A percentile compares a stretch with the other conserved stretches of the same genome.
phyloP scores from a whole-genome alignment of 2,888 invertebrate genomes.

The Drosophila gaucha region DNA sequence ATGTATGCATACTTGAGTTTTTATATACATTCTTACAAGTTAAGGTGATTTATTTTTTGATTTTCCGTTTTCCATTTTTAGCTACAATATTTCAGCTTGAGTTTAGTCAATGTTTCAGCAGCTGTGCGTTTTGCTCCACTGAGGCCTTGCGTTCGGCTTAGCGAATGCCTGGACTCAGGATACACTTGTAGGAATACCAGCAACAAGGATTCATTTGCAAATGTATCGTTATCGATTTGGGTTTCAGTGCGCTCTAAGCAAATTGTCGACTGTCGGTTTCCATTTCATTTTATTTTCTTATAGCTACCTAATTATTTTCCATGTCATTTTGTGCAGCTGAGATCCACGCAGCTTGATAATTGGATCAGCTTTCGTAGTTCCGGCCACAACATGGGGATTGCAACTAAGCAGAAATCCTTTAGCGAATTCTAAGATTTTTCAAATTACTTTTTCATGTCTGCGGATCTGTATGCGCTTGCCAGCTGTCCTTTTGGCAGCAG shows the following conservation, averaged over 20 bases:
- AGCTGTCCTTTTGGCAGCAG: conserved; percentile 34
- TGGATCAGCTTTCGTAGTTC: conserved; percentile 1
- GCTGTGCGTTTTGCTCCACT: too few species aligned
- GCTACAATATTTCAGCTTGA: too few species aligned
- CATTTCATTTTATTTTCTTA: not conserved
- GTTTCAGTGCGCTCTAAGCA: conserved; percentile 49
- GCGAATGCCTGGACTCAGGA: too few species aligned
- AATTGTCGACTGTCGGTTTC: conserved; percentile 33
- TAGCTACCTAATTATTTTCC: conserved; percentile 25
- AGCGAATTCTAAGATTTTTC: conserved; percentile 32
- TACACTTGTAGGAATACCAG: not conserved
- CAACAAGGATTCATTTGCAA: conserved; percentile 31
- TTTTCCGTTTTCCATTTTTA: too few species aligned
- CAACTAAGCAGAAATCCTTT: conserved; percentile 43
- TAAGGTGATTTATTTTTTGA: too few species aligned
- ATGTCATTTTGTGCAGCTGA: conserved; percentile 7
- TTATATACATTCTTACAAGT: too few species aligned
- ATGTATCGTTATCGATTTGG: conserved; percentile 60
- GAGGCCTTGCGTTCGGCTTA: too few species aligned
- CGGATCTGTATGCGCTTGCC: conserved; percentile 24
- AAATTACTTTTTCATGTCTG: conserved; percentile 43
- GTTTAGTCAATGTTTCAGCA: too few species aligned
- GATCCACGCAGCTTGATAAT: conserved; percentile 2
- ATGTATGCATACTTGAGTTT: too few species aligned
- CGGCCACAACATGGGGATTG: conserved; percentile 28